Percentiles rank a stretch among this genome's conserved stretches.
Evolutionary conservation across 2,888 invertebrate species (phyloP).

Genomic region (Oscheius sp.): DNA sequence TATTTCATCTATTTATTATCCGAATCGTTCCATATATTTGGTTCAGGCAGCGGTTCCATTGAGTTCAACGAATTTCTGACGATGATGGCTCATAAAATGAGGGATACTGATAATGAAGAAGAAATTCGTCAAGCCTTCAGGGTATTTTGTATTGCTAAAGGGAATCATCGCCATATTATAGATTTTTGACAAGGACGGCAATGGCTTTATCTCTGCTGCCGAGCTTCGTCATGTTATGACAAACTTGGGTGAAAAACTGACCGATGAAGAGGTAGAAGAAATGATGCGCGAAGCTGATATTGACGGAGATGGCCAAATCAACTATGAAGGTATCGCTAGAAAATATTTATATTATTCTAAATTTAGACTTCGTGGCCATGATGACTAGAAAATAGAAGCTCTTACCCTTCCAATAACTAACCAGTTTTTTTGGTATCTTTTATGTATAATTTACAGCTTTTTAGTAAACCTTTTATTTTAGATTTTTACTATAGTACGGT

Average conservation of each 20-base stretch:
- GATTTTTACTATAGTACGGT: no score
- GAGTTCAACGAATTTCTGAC: slow-evolving; percentile 99
- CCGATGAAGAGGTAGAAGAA: slow-evolving; percentile 98
- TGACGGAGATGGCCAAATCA: slow-evolving; percentile 98
- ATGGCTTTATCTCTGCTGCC: slow-evolving; percentile 97
- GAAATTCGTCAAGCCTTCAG: slow-evolving; percentile 99
- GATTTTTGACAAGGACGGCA: slow-evolving; percentile 95
- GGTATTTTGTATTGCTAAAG: slow-evolving; percentile 74
- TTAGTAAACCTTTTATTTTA: no score
- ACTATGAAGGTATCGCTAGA: slow-evolving; percentile 81
- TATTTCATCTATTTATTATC: not conserved
- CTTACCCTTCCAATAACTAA: not conserved
- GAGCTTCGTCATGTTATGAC: slow-evolving; percentile 99
- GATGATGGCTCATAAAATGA: slow-evolving; percentile 99
- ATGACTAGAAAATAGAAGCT: slow-evolving; percentile 3
- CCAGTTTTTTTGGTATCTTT: no score
- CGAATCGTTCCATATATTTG: slow-evolving; percentile 51
- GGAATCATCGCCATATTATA: slow-evolving; percentile 16
- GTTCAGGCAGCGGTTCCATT: slow-evolving; percentile 94
- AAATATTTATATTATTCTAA: no score
- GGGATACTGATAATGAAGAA: slow-evolving; percentile 87
- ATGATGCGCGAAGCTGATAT: slow-evolving; percentile 98
- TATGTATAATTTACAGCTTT: no score
- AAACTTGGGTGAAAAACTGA: slow-evolving; percentile 98
- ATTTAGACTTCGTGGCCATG: slow-evolving; percentile 11